Evolutionary conservation across 2,797 vertebrate species (phyloP).

Genomic region (Pseudopleuronectes americanus): DNA sequence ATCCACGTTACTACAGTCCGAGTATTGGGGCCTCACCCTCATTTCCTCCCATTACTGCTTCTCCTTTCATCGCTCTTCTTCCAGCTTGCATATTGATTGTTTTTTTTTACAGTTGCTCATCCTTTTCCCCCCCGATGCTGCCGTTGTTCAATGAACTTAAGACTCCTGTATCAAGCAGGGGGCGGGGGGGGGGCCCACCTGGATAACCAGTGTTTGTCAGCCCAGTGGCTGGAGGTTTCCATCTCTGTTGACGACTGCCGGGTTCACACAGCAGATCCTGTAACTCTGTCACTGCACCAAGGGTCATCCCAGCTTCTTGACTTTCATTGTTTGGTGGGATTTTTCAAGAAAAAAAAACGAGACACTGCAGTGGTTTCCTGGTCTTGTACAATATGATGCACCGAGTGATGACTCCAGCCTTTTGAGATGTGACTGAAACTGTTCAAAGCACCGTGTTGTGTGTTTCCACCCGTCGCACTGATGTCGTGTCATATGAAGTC

Average conservation of each 20-base stretch:
- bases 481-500: conserved; percentile 43
- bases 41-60: conserved; percentile 39
- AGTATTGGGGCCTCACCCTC: background rate
- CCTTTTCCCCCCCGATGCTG: conserved; percentile 51
- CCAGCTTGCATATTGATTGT: conserved; percentile 19
- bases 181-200: conserved; percentile 62
- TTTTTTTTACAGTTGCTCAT: conserved; percentile 40
- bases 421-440: conserved; percentile 40
- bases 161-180: conserved; percentile 80
- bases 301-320: conserved; percentile 67
- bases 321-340: conserved; percentile 67
- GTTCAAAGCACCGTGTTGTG: conserved; percentile 42
- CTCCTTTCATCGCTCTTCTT: conserved; percentile 36
- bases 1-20: conserved; percentile 21
- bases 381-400: conserved; percentile 42
- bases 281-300: conserved; percentile 73
- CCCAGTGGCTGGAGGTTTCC: conserved; percentile 81
- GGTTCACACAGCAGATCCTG: conserved; percentile 77
- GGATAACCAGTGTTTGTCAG: conserved; percentile 84
- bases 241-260: conserved; percentile 78
- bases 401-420: conserved; percentile 50
- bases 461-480: conserved; percentile 38
- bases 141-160: conserved; percentile 65
- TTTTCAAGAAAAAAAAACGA: conserved; percentile 39
- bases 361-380: conserved; percentile 49